These are phyloP conservation scores for Pelecanus crispus DNA, from an alignment of 2,113 vertebrate genomes.

Conservation along the genomic window DNA sequence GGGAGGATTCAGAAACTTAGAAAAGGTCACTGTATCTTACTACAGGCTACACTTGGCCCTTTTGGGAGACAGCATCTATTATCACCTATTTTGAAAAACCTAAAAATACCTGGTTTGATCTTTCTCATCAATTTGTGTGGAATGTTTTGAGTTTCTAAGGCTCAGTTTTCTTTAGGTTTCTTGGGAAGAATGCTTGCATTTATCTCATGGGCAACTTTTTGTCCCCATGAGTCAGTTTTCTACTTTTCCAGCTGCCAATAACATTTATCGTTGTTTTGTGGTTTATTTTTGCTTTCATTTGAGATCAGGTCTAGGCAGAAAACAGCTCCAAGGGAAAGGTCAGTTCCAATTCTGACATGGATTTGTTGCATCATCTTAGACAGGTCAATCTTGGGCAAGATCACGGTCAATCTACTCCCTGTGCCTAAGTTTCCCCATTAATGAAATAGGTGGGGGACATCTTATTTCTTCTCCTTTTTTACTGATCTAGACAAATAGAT, in stretches of 20 bases:
- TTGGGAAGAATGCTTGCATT: background rate
- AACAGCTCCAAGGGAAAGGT: background rate
- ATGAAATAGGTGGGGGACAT: background rate
- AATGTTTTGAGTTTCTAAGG: background rate
- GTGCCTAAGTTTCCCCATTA: background rate
- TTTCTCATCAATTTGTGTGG: background rate
- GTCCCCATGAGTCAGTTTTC: background rate
- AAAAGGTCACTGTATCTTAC: background rate
- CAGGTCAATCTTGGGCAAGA: background rate
- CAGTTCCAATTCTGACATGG: background rate
- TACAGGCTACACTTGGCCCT: background rate
- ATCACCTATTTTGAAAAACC: background rate
- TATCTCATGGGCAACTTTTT: background rate
- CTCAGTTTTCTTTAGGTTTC: background rate
- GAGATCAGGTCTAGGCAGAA: background rate
- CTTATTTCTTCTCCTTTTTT: background rate
- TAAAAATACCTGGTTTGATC: background rate
- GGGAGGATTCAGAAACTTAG: background rate
- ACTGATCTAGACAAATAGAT: background rate
- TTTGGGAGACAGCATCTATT: background rate
- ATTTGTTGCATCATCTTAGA: background rate
- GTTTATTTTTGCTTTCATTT: conserved; percentile 2
- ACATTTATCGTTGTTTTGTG: background rate
- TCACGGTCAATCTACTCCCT: background rate
- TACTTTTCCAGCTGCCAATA: background rate